Percentiles rank a stretch among this genome's conserved stretches.
Conservation (phyloP, 2,113 vertebrate genomes). For the Gambusia affinis region DNA sequence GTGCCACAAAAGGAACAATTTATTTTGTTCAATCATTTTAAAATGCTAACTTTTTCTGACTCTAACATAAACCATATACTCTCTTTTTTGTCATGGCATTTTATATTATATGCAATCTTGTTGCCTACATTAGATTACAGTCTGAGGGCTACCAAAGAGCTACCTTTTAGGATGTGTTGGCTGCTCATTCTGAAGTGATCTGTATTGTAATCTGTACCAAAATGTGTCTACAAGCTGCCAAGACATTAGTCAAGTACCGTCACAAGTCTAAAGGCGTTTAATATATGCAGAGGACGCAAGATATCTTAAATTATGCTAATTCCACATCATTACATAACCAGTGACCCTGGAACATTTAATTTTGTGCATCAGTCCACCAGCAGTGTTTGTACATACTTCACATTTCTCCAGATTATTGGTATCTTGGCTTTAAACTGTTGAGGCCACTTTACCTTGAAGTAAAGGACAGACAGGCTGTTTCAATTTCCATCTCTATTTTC, state of each 20-base stretch:
- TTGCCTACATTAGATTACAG: background rate
- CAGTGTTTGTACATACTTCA: background rate
- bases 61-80: background rate
- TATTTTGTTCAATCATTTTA: background rate
- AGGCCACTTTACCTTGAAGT: background rate
- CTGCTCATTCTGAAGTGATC: background rate
- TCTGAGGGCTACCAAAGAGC: background rate
- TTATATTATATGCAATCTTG: background rate
- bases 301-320: background rate
- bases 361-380: background rate
- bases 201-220: background rate
- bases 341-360: background rate
- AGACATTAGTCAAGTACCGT: background rate
- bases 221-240: background rate
- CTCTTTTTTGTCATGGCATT: background rate
- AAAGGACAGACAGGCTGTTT: background rate
- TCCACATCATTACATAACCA: background rate
- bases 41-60: background rate
- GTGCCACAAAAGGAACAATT: background rate
- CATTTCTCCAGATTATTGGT: background rate
- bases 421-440: background rate
- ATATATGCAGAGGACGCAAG: background rate
- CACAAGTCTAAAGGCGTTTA: background rate
- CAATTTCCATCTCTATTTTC: background rate
- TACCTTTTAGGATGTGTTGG: background rate